Conservation (phyloP, 2,797 vertebrate genomes). For the Sebastes wilsoni region DNA sequence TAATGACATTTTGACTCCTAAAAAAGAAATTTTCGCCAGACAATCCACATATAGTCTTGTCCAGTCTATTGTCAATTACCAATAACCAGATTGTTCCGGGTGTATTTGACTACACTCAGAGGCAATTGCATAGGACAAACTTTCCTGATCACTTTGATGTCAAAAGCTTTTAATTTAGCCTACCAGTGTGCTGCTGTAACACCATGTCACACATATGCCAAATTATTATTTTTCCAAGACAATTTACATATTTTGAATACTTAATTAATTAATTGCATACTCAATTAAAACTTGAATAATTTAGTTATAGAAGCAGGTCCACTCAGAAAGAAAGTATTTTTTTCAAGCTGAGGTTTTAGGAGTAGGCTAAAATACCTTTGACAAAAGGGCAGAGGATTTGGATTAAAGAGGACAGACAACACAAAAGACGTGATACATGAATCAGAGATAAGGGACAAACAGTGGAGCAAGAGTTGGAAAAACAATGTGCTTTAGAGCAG, state of each 20-base stretch:
- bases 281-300: background rate
- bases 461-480: slow-evolving; percentile 8
- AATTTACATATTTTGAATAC: background rate
- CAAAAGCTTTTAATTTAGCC: background rate
- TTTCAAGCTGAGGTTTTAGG: background rate
- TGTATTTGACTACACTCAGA: background rate
- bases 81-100: background rate
- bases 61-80: background rate
- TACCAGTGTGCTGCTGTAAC: background rate
- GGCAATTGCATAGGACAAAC: background rate
- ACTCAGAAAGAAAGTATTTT: background rate
- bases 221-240: background rate
- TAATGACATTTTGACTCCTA: background rate
- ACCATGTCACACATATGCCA: background rate
- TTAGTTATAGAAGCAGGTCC: background rate
- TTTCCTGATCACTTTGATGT: background rate
- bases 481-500: slow-evolving; percentile 34
- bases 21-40: background rate
- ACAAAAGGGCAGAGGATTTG: background rate
- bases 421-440: slow-evolving; percentile 1
- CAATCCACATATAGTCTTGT: background rate
- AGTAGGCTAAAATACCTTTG: background rate
- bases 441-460: slow-evolving; percentile 31
- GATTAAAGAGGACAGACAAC: slow-evolving; percentile 8
- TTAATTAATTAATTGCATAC: no score